Conservation (phyloP, 2,888 invertebrate genomes). For the Dynastes maya region DNA sequence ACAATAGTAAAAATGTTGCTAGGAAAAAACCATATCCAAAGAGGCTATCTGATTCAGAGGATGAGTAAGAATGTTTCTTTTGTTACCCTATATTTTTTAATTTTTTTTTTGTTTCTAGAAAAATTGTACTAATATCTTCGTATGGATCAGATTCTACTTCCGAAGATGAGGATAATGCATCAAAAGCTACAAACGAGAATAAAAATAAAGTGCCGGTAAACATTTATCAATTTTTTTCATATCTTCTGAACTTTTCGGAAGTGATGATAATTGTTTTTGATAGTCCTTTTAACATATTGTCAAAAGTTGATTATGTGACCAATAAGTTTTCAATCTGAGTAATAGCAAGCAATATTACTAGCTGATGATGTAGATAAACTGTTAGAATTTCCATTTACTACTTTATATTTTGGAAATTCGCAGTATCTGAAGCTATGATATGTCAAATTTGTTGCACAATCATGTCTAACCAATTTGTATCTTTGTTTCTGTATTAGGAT, state of each 20-base stretch:
- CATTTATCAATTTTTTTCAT: not conserved
- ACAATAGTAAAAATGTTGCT: conserved; percentile 30
- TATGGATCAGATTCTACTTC: conserved; percentile 72
- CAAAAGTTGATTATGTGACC: conserved; percentile 55
- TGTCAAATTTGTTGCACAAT: not conserved
- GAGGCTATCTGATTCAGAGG: conserved; percentile 59
- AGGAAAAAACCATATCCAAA: not conserved
- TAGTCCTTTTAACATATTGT: not conserved
- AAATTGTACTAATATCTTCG: conserved; percentile 75
- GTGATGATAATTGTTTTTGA: conserved; percentile 12
- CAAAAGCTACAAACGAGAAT: not conserved
- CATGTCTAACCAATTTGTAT: not conserved
- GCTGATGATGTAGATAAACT: conserved; percentile 66
- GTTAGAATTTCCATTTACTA: conserved; percentile 66
- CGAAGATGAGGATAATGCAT: conserved; percentile 65
- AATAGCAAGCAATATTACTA: conserved; percentile 49
- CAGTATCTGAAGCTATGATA: conserved; percentile 64
- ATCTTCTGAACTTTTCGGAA: not conserved
- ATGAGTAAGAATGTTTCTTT: conserved; percentile 61
- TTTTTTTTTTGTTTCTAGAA: conserved; percentile 65
- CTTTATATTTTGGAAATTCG: conserved; percentile 64
- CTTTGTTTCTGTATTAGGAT: not conserved
- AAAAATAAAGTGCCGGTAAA: conserved; percentile 31
- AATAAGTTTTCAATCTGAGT: conserved; percentile 71
- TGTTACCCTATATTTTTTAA: not conserved